These are phyloP conservation scores for Masnerella sp. DNA, from an alignment of 2,888 invertebrate species.

Conservation along the genomic window DNA sequence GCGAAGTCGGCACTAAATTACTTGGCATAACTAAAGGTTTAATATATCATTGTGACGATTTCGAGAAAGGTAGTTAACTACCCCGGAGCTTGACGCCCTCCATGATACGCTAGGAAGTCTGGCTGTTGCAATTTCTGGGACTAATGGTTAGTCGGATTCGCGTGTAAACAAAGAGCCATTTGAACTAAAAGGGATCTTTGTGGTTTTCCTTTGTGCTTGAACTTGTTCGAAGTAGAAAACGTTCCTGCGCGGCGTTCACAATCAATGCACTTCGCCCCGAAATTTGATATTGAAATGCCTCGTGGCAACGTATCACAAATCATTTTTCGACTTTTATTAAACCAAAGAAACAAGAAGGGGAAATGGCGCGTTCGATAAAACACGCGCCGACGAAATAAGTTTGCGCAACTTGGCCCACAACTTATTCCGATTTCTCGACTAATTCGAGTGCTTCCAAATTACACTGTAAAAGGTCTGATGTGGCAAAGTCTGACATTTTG, in stretches of 20 bases:
- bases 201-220: slow-evolving; percentile 48
- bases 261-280: slow-evolving; percentile 16
- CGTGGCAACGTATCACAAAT: no score
- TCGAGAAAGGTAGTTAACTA: slow-evolving; percentile 48
- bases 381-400: no score
- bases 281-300: slow-evolving; percentile 18
- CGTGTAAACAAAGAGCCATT: slow-evolving; percentile 53
- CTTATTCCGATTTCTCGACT: no score
- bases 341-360: no score
- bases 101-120: slow-evolving; percentile 43
- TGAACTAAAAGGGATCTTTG: slow-evolving; percentile 53
- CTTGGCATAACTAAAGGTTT: slow-evolving; percentile 32
- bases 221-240: slow-evolving; percentile 44
- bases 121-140: slow-evolving; percentile 51
- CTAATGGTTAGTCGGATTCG: slow-evolving; percentile 51
- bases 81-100: slow-evolving; percentile 42
- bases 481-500: no score
- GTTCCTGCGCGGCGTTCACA: slow-evolving; percentile 20
- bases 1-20: slow-evolving; percentile 40
- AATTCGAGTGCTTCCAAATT: no score
- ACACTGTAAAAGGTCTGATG: no score
- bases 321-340: no score
- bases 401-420: no score
- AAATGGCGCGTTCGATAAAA: no score
- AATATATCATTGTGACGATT: slow-evolving; percentile 55